Percentiles rank a stretch among this genome's conserved stretches.
These are phyloP conservation scores for Perccottus glenii DNA, from an alignment of 2,113 vertebrate genomes.

Conservation along the genomic window DNA sequence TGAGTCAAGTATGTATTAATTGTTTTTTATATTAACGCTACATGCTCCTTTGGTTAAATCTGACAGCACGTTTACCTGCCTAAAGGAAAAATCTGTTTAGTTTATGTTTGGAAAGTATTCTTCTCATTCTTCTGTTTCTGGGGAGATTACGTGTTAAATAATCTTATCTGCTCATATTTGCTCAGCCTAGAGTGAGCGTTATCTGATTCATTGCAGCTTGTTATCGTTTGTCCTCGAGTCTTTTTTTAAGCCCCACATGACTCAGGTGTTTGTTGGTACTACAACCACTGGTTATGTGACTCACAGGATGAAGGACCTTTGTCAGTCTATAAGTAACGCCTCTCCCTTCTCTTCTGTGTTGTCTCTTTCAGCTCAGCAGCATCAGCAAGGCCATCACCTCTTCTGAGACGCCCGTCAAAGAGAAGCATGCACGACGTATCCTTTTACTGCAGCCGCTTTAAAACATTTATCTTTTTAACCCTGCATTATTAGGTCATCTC, in stretches of 20 bases:
- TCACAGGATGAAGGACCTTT: not conserved
- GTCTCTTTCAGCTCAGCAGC: slow-evolving; percentile 86
- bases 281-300: not conserved
- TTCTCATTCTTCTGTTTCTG: not conserved
- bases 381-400: slow-evolving; percentile 98
- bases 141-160: not conserved
- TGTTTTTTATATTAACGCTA: not conserved
- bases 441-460: slow-evolving; percentile 63
- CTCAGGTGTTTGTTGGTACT: slow-evolving; percentile 6
- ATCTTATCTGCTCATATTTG: slow-evolving; percentile 1
- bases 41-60: not conserved
- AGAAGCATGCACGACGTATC: slow-evolving; percentile 98
- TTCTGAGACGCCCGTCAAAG: slow-evolving; percentile 91
- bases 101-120: not conserved
- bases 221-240: slow-evolving; percentile 17
- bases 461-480: not conserved
- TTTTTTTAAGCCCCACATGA: slow-evolving; percentile 12
- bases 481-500: not conserved
- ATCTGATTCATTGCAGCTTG: slow-evolving; percentile 7
- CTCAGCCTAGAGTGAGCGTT: slow-evolving; percentile 18
- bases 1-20: not conserved
- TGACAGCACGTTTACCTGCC: not conserved
- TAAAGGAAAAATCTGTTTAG: too few relatives aligned
- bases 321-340: not conserved
- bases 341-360: slow-evolving; percentile 10